A percentile compares a stretch with the other conserved stretches of the same genome.
These are phyloP conservation scores for Hetaerina americana DNA, from an alignment of 1,140 invertebrate genomes.

Conservation along the genomic window DNA sequence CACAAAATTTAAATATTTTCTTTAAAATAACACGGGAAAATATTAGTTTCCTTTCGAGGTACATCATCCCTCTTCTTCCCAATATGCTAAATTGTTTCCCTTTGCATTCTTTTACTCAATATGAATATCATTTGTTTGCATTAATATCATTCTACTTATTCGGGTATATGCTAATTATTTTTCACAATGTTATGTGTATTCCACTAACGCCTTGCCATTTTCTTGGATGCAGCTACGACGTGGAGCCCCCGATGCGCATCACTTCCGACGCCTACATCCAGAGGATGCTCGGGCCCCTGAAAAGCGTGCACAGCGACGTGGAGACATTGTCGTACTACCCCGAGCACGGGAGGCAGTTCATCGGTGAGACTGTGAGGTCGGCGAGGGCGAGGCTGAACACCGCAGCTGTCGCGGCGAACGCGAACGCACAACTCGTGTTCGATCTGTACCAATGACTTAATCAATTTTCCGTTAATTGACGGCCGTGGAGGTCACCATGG, in stretches of 20 bases:
- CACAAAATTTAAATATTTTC: too few relatives aligned
- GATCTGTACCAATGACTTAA: not conserved
- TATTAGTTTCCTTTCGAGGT: too few relatives aligned
- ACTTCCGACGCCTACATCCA: slow-evolving; percentile 50
- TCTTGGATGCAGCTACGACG: slow-evolving; percentile 27
- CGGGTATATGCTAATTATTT: too few relatives aligned
- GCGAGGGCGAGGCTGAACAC: not conserved
- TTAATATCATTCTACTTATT: too few relatives aligned
- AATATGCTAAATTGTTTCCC: too few relatives aligned
- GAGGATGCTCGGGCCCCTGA: slow-evolving; percentile 38
- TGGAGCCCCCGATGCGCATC: slow-evolving; percentile 18
- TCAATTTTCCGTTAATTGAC: too few relatives aligned
- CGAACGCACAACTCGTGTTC: not conserved
- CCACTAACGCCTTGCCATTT: not conserved
- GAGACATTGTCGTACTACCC: slow-evolving; percentile 45
- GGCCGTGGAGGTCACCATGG: too few relatives aligned
- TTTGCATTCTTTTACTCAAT: too few relatives aligned
- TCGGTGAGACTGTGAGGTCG: slow-evolving; percentile 33
- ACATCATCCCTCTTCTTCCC: too few relatives aligned
- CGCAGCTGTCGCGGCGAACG: not conserved
- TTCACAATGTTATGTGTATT: too few relatives aligned
- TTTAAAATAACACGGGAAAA: too few relatives aligned
- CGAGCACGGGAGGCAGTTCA: slow-evolving; percentile 45
- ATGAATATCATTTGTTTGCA: too few relatives aligned
- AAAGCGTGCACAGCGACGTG: slow-evolving; percentile 38